Base-by-base conservation (phyloP, 2,888 invertebrate genomes). In the Acrobasis suavella region DNA sequence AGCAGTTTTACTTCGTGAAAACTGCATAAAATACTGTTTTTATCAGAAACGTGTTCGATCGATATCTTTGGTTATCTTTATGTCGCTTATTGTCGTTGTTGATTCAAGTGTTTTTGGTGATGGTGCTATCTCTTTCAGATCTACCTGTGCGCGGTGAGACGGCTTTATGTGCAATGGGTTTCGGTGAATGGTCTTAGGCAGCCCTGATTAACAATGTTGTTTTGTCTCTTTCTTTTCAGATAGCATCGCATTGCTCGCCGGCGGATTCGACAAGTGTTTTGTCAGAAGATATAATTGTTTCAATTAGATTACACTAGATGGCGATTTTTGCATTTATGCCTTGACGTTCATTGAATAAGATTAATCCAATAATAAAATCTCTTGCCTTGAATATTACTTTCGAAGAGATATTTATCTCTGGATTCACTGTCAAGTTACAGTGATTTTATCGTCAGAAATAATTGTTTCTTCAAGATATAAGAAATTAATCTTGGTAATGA, bases 201-300 rank as follows among this genome's bases (percentile, higher is more conserved):
- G 80, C 70, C 68, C 78, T 76, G 67, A 87, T 80, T 89, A 87
- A 89, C 85, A 78, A 77, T 73, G 65, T 73, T 80, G 77, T 85
- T 83, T 78, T 87, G 82, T 91, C 88, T 91, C 89, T 91, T 73
- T 91, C 86, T 88, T 91, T 92, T 65, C 91, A 92, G 91, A 87
- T 91, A 78, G 80, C 74, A 77, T 77, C 71, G 74, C 82, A 82
- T 80, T 80, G 73, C 80, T 83, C 77, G 58, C 66, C 71, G 65
- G 63, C 71, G 65, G 70, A 68, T 67, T 56, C 55, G 59, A 60
- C 51, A 58, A 63, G 64, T 51, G 37, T 50, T 59, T 56, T 17
- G 16, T 42, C 42, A 42, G 56, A 12, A 56, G 39, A 46, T 42
- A 14, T 52, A 22, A n/a, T 12, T 52, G 17, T 51, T 32, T 7